phyloP scores from a whole-genome alignment of 2,113 vertebrate genomes.

The Cygnus atratus region DNA sequence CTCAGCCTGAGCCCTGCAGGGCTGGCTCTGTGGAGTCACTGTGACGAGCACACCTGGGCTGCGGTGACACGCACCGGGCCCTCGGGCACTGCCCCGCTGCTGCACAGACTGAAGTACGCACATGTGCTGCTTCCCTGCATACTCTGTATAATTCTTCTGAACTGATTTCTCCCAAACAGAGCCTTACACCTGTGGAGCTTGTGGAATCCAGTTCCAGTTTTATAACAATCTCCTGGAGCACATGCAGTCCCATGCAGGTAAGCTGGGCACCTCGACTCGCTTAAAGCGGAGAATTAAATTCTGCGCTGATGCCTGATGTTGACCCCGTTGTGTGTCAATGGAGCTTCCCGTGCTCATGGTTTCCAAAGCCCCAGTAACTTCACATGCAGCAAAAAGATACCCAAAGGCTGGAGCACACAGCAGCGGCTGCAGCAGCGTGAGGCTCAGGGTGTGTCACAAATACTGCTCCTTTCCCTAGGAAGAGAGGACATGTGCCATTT shows the following conservation, averaged over 20 bases:
- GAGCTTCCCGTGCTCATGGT: constrained; percentile 8
- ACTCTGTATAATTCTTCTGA: constrained; percentile 49
- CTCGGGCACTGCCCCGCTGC: neutral
- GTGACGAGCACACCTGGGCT: neutral
- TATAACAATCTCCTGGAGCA: constrained; percentile 99
- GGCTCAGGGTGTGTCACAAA: neutral
- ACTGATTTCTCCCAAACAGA: constrained; percentile 87
- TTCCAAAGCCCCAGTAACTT: constrained; percentile 29
- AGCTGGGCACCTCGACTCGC: constrained; percentile 57
- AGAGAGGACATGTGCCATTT: neutral
- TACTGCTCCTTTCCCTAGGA: neutral
- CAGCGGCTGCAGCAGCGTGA: neutral
- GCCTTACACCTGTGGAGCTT: constrained; percentile 97
- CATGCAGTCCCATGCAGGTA: constrained; percentile 99
- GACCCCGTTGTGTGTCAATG: neutral
- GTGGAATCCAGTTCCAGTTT: constrained; percentile 99
- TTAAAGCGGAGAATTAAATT: constrained; percentile 22
- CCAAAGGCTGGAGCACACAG: neutral
- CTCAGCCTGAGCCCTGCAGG: neutral
- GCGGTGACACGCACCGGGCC: neutral
- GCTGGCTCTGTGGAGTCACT: neutral
- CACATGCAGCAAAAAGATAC: neutral
- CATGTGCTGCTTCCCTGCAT: constrained; percentile 50
- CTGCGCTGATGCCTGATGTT: constrained; percentile 34
- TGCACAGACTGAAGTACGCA: constrained; percentile 25